phyloP scores from a whole-genome alignment of 2,888 invertebrate genomes.

The Xestia rhomboidea region DNA sequence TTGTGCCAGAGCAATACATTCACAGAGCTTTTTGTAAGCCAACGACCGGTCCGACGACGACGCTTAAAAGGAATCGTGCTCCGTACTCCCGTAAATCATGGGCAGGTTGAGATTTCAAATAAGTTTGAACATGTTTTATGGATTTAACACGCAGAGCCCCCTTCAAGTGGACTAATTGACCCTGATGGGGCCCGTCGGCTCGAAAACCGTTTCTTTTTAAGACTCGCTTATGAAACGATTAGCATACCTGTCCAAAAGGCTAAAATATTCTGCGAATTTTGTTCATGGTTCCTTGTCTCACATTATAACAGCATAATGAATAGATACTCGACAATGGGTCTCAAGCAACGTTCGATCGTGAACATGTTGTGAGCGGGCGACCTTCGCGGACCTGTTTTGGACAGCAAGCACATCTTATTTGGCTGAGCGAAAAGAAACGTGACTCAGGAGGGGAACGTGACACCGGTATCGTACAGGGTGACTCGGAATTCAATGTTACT shows the following conservation, averaged over 20 bases:
- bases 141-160: slow-evolving; percentile 20
- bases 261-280: slow-evolving; percentile 4
- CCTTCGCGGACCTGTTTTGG: slow-evolving; percentile 83
- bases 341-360: slow-evolving; percentile 51
- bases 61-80: slow-evolving; percentile 58
- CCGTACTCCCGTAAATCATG: slow-evolving; percentile 57
- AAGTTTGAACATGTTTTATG: slow-evolving; percentile 56
- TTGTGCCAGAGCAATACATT: slow-evolving; percentile 76
- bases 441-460: slow-evolving; percentile 74
- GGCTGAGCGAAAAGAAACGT: slow-evolving; percentile 80
- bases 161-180: slow-evolving; percentile 40
- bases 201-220: slow-evolving; percentile 9
- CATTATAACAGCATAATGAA: slow-evolving; percentile 40
- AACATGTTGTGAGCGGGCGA: slow-evolving; percentile 72
- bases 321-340: slow-evolving; percentile 54
- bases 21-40: slow-evolving; percentile 69
- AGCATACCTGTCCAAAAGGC: slow-evolving; percentile 4
- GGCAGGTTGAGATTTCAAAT: slow-evolving; percentile 57
- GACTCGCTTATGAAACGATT: slow-evolving; percentile 22
- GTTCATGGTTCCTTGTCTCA: slow-evolving; percentile 5
- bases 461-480: slow-evolving; percentile 56
- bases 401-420: slow-evolving; percentile 78
- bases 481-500: slow-evolving; percentile 3
- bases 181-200: slow-evolving; percentile 27
- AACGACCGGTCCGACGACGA: slow-evolving; percentile 66